phyloP scores from a whole-genome alignment of 1,140 invertebrate genomes.

The Ridgeia piscesae region DNA sequence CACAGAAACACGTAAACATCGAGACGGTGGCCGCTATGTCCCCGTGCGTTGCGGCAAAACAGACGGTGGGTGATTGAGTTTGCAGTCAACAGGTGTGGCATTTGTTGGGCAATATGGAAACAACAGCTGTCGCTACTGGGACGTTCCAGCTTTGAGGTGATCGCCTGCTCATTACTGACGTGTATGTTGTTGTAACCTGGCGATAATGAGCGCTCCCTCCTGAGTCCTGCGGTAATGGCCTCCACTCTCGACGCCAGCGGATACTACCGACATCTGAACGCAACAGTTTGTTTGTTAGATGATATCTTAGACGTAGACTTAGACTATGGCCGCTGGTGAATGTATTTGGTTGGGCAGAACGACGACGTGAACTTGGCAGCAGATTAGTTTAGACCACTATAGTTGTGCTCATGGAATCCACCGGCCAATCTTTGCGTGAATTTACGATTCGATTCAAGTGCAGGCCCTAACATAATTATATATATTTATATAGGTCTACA shows the following conservation, averaged over 20 bases:
- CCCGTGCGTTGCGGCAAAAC: not conserved
- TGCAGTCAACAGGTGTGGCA: not conserved
- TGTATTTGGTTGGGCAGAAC: not conserved
- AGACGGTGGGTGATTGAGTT: not conserved
- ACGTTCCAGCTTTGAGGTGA: not conserved
- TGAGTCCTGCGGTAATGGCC: not conserved
- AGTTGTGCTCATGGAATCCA: too few species aligned
- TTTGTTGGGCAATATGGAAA: not conserved
- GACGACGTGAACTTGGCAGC: too few species aligned
- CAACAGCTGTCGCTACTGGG: not conserved
- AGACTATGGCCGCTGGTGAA: not conserved
- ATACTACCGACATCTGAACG: not conserved
- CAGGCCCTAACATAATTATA: too few species aligned
- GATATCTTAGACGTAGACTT: too few species aligned
- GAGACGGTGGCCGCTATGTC: not conserved
- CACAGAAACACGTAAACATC: too few species aligned
- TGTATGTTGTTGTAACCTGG: not conserved
- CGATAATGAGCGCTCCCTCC: not conserved
- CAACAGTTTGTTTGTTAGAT: not conserved
- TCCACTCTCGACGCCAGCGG: not conserved
- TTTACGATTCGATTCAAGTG: too few species aligned
- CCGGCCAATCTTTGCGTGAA: too few species aligned
- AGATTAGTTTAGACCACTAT: too few species aligned
- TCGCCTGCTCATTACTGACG: not conserved
- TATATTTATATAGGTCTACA: too few species aligned